These are phyloP conservation scores for Apolygus lucorum DNA, from an alignment of 1,140 invertebrate species.

Conservation along the genomic window DNA sequence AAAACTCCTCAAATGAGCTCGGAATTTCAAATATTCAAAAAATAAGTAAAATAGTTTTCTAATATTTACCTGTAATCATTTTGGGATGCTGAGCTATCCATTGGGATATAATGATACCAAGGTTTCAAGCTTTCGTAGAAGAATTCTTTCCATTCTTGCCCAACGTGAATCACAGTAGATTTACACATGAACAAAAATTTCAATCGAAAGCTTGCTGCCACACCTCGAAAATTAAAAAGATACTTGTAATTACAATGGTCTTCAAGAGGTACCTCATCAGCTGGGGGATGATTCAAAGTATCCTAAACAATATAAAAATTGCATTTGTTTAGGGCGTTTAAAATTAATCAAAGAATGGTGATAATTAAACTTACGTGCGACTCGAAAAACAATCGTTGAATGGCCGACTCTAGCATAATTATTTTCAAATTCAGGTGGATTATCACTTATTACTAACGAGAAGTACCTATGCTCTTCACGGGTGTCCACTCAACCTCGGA, in stretches of 20 bases:
- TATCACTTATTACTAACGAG: no score
- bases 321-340: constrained; percentile 11
- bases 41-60: not conserved
- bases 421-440: no score
- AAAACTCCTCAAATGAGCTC: no score
- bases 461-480: no score
- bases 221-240: constrained; percentile 92
- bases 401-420: no score
- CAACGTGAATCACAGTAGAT: constrained; percentile 93
- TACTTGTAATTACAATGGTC: constrained; percentile 91
- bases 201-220: constrained; percentile 93
- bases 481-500: no score
- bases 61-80: constrained; percentile 48
- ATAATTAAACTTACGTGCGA: no score
- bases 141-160: constrained; percentile 91
- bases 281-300: constrained; percentile 72
- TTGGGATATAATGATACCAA: constrained; percentile 93
- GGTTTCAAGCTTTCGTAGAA: constrained; percentile 87
- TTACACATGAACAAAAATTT: constrained; percentile 92
- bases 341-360: not conserved
- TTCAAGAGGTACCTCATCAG: constrained; percentile 79
- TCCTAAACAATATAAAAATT: constrained; percentile 55
- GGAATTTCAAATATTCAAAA: no score
- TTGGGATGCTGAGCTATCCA: constrained; percentile 58
- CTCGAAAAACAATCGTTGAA: no score